Percentiles rank a stretch among this genome's conserved stretches.
phyloP scores from a whole-genome alignment of 2,113 vertebrate species.

The Planiliza haematocheilus region DNA sequence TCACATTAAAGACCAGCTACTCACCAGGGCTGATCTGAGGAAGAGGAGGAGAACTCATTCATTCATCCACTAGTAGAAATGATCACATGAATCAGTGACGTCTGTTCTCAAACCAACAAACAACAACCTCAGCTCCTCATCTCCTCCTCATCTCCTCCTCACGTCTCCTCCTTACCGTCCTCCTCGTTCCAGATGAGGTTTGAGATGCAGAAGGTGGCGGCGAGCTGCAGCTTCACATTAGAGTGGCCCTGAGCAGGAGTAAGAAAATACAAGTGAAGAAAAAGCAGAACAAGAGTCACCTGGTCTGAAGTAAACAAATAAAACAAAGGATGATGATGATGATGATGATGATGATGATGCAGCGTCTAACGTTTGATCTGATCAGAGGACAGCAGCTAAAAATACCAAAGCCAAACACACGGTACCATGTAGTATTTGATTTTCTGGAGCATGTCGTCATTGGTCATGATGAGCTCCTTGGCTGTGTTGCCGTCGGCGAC shows the following conservation, averaged over 20 bases:
- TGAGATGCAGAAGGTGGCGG: conserved; percentile 97
- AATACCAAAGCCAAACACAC: neutral
- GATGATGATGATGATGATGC: no score
- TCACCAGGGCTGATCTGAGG: no score
- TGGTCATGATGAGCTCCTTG: conserved; percentile 98
- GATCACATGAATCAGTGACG: no score
- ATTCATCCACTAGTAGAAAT: no score
- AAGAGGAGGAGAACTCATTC: no score
- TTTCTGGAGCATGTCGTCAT: conserved; percentile 98
- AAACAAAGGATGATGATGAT: neutral
- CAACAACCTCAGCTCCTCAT: no score
- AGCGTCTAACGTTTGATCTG: neutral
- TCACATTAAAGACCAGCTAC: no score
- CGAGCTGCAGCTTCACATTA: conserved; percentile 96
- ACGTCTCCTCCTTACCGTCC: conserved; percentile 96
- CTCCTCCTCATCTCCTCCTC: no score
- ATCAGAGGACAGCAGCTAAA: neutral
- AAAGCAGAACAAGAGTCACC: neutral
- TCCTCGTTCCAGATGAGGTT: conserved; percentile 99
- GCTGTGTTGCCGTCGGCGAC: conserved; percentile 97
- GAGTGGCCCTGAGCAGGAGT: conserved; percentile 89
- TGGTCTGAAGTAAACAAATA: neutral
- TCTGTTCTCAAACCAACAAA: no score
- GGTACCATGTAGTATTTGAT: conserved; percentile 98
- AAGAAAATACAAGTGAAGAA: neutral